Conservation (phyloP, 2,797 vertebrate genomes). For the Emys orbicularis region DNA sequence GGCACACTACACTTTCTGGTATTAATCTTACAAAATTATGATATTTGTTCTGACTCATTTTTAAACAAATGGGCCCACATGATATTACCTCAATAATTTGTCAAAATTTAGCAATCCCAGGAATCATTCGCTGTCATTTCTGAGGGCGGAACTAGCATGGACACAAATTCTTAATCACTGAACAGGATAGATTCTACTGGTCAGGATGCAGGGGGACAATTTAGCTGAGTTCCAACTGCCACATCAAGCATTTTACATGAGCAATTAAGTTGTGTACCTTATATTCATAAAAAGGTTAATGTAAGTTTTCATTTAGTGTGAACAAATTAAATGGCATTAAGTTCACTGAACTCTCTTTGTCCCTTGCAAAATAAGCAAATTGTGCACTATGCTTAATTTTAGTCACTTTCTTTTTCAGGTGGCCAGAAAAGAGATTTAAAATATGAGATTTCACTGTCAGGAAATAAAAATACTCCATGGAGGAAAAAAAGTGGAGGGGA, state of each 20-base stretch:
- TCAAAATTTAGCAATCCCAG: neutral
- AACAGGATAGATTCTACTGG: neutral
- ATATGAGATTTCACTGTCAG: neutral
- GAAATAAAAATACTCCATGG: neutral
- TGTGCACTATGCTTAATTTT: neutral
- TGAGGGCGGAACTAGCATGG: neutral
- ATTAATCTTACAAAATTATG: neutral
- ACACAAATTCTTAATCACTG: neutral
- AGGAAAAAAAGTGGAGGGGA: accelerated
- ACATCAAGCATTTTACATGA: neutral
- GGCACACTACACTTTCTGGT: too few relatives aligned
- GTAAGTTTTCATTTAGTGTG: neutral
- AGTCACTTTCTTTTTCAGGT: neutral
- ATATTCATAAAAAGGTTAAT: neutral
- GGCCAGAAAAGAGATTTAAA: neutral
- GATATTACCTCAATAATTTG: neutral
- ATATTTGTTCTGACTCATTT: neutral
- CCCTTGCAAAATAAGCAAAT: accelerated
- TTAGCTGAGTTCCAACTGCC: neutral
- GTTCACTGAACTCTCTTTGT: neutral
- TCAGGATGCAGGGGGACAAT: accelerated
- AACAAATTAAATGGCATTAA: neutral
- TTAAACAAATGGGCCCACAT: neutral
- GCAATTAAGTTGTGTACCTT: neutral
- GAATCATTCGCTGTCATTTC: neutral